A percentile compares a stretch with the other conserved stretches of the same genome.
Evolutionary conservation across 2,888 invertebrate species (phyloP).

Genomic region (Ametastegia equiseti): DNA sequence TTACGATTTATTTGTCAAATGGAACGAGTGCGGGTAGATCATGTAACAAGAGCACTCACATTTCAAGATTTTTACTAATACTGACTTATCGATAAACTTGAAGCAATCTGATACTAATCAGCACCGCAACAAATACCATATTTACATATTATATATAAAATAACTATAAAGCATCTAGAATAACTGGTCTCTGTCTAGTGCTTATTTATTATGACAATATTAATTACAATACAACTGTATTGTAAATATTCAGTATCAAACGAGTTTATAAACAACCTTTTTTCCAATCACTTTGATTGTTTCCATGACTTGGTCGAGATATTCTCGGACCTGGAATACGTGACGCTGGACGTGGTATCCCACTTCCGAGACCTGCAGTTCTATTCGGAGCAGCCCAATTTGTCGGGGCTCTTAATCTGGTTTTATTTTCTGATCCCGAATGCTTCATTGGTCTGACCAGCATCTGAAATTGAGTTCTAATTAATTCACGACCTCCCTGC

Average conservation of each 20-base stretch:
- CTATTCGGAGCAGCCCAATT: constrained; percentile 63
- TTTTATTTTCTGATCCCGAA: constrained; percentile 57
- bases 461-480: constrained; percentile 45
- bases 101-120: constrained; percentile 23
- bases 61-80: constrained; percentile 15
- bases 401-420: constrained; percentile 67
- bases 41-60: neutral
- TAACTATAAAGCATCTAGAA: constrained; percentile 28
- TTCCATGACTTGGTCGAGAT: constrained; percentile 56
- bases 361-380: constrained; percentile 63
- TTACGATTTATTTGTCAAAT: neutral
- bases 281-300: constrained; percentile 55
- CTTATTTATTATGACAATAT: constrained; percentile 26
- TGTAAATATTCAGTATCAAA: constrained; percentile 25
- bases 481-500: neutral
- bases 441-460: constrained; percentile 52
- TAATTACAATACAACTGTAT: constrained; percentile 39
- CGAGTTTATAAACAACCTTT: constrained; percentile 53
- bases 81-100: constrained; percentile 17
- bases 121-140: constrained; percentile 14
- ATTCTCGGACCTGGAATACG: constrained; percentile 70
- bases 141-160: constrained; percentile 38
- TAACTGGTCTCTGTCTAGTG: constrained; percentile 9
- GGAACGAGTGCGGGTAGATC: neutral
- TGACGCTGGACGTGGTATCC: constrained; percentile 72